Percentiles rank a stretch among this genome's conserved stretches.
phyloP scores from a whole-genome alignment of 2,113 vertebrate genomes.

The Helogale parvula region DNA sequence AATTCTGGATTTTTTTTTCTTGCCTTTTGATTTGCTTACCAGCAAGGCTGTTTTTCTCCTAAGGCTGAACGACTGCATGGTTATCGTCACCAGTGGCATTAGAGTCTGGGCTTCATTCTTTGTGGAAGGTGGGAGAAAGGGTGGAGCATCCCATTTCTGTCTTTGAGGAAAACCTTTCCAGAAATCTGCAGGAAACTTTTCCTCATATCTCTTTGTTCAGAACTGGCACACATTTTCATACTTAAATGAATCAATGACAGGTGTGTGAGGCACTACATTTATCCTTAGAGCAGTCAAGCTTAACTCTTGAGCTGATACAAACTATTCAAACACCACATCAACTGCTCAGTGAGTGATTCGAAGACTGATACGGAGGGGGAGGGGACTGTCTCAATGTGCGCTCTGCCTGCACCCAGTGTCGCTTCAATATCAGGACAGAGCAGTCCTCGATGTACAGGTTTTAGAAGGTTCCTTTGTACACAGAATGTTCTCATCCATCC shows the following conservation, averaged over 20 bases:
- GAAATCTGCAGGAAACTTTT: neutral
- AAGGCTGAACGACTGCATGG: neutral
- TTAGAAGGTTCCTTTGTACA: neutral
- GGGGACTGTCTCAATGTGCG: fast-evolving
- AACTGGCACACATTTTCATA: neutral
- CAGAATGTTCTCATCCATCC: neutral
- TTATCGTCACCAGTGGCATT: neutral
- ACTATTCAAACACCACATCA: neutral
- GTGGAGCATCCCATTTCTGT: neutral
- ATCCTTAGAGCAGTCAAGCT: neutral
- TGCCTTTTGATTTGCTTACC: neutral
- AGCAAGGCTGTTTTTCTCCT: neutral
- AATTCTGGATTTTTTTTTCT: neutral
- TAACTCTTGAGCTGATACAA: neutral
- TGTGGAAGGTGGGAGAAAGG: neutral
- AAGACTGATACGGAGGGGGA: neutral
- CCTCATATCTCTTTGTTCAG: neutral
- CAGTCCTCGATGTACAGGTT: neutral
- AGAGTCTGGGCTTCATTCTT: neutral
- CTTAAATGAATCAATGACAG: neutral
- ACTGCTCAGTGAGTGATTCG: fast-evolving
- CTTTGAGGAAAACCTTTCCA: neutral
- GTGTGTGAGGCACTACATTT: neutral
- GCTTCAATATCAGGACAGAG: fast-evolving
- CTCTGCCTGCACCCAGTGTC: fast-evolving